A percentile compares a stretch with the other conserved stretches of the same genome.
phyloP scores from a whole-genome alignment of 2,113 vertebrate species.

The Pituophis catenifer region DNA sequence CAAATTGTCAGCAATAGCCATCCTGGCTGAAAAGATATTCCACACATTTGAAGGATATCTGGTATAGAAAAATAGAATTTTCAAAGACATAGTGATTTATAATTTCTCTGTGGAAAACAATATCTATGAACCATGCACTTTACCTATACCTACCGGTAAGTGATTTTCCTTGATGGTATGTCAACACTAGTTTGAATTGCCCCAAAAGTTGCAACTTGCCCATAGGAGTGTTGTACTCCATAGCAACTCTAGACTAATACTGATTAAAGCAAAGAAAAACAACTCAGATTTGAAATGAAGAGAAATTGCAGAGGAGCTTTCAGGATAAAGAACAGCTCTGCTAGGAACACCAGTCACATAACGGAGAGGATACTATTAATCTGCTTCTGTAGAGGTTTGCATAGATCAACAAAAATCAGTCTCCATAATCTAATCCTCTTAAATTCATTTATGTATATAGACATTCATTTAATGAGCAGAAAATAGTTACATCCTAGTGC shows the following conservation, averaged over 20 bases:
- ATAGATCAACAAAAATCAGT: not conserved
- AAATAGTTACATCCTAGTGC: not conserved
- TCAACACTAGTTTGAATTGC: not conserved
- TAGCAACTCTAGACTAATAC: not conserved
- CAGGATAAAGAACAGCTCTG: not conserved
- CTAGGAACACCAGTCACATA: rapidly evolving
- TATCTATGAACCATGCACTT: not conserved
- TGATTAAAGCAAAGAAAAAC: not conserved
- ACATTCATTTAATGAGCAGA: not conserved
- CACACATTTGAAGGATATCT: not conserved
- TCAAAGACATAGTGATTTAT: not conserved
- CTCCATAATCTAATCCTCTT: not conserved
- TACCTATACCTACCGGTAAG: too few relatives aligned
- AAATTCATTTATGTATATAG: not conserved
- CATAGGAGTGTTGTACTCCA: not conserved
- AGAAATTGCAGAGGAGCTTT: not conserved
- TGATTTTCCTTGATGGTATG: not conserved
- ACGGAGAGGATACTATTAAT: rapidly evolving
- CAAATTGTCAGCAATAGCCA: not conserved
- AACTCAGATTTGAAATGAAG: not conserved
- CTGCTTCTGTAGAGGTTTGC: not conserved
- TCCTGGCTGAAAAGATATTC: not conserved
- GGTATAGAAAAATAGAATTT: not conserved
- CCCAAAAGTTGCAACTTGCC: not conserved
- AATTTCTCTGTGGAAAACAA: not conserved